Conservation (phyloP, 2,888 invertebrate genomes). For the Nomada hirtipes region DNA sequence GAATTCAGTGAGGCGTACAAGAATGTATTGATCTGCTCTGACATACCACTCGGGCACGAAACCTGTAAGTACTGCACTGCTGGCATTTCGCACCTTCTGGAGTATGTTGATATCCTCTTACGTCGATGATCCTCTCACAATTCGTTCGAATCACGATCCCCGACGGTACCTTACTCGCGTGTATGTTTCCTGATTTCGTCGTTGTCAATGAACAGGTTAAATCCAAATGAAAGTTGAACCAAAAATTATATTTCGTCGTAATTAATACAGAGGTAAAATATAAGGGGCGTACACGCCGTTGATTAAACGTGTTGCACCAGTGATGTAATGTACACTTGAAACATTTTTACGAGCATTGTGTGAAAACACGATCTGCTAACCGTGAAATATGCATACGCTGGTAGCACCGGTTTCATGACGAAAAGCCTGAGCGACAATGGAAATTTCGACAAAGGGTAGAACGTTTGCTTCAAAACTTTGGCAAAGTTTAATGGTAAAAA, state of each 20-base stretch:
- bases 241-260: background rate
- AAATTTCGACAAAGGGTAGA: constrained; percentile 38
- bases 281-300: background rate
- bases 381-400: constrained; percentile 13
- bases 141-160: constrained; percentile 45
- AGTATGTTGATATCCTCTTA: constrained; percentile 67
- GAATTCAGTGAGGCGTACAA: constrained; percentile 80
- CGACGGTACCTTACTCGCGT: background rate
- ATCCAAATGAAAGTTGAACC: background rate
- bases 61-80: constrained; percentile 79
- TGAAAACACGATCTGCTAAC: constrained; percentile 14
- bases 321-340: background rate
- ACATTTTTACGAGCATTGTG: background rate
- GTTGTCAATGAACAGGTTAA: too few species aligned
- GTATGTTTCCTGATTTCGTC: constrained; percentile 5
- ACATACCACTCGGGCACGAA: constrained; percentile 80
- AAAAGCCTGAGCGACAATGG: constrained; percentile 17
- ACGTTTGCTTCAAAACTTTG: constrained; percentile 36
- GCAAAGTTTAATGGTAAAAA: constrained; percentile 34
- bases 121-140: constrained; percentile 40
- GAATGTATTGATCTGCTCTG: constrained; percentile 82
- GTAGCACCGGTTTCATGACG: constrained; percentile 14
- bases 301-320: background rate
- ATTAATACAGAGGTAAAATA: background rate
- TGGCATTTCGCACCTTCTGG: constrained; percentile 76